Percentiles rank a stretch among this genome's conserved stretches.
Conservation (phyloP, 2,888 invertebrate species). For the Argyra leucocephala region DNA sequence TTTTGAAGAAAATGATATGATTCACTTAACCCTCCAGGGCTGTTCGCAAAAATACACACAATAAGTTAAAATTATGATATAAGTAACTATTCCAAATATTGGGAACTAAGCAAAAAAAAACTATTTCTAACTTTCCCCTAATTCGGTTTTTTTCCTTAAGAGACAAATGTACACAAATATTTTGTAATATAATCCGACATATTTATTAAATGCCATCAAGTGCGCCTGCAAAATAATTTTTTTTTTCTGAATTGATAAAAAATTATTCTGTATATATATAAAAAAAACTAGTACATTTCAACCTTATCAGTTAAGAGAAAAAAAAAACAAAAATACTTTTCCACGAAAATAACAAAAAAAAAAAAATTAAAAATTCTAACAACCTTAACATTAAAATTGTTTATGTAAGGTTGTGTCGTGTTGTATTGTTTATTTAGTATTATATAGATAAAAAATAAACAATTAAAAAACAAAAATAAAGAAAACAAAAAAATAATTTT, state of each 20-base stretch:
- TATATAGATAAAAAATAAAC: too few relatives aligned
- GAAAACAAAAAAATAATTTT: too few relatives aligned
- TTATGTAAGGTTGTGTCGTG: background rate
- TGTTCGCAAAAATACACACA: too few relatives aligned
- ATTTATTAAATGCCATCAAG: background rate
- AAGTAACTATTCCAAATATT: too few relatives aligned
- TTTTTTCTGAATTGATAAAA: background rate
- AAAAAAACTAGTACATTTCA: background rate
- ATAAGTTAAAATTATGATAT: too few relatives aligned
- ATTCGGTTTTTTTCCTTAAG: too few relatives aligned
- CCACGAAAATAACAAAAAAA: background rate
- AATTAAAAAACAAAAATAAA: too few relatives aligned
- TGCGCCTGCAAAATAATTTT: too few relatives aligned
- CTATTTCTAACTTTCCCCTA: too few relatives aligned
- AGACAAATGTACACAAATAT: background rate
- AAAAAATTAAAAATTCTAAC: background rate
- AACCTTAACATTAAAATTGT: conserved; percentile 4
- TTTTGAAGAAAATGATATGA: too few relatives aligned
- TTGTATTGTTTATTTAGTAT: background rate
- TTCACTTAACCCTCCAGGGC: too few relatives aligned
- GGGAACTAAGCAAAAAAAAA: too few relatives aligned
- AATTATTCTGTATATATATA: background rate
- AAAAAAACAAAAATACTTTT: background rate
- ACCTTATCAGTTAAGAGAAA: background rate
- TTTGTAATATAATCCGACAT: background rate